Percentiles rank a stretch among this genome's conserved stretches.
Conservation (phyloP, 1,140 invertebrate species). For the Camponotus floridanus region DNA sequence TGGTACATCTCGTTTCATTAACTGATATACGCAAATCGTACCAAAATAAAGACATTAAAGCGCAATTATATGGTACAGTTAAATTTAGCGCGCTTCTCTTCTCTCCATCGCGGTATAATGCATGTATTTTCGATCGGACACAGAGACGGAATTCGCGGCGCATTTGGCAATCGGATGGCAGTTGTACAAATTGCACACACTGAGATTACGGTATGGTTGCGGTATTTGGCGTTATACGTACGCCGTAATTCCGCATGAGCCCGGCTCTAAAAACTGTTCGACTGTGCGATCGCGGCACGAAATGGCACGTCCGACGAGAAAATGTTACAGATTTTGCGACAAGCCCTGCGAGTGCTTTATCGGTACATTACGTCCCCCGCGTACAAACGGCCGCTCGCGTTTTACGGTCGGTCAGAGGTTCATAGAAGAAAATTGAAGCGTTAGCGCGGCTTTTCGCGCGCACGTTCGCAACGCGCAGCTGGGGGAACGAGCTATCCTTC, state of each 20-base stretch:
- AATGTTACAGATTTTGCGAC: constrained; percentile 46
- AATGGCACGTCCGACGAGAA: constrained; percentile 46
- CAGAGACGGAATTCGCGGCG: constrained; percentile 41
- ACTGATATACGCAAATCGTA: constrained; percentile 6
- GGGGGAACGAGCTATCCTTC: not conserved
- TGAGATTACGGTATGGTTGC: constrained; percentile 14
- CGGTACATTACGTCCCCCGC: constrained; percentile 27
- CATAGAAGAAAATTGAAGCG: constrained; percentile 59
- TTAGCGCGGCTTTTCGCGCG: constrained; percentile 54
- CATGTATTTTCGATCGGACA: not conserved
- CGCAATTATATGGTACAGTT: constrained; percentile 45
- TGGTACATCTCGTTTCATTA: constrained; percentile 58
- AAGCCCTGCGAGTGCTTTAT: constrained; percentile 28
- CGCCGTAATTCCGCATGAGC: constrained; percentile 75
- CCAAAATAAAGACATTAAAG: constrained; percentile 70
- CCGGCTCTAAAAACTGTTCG: constrained; percentile 71
- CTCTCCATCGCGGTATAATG: not conserved
- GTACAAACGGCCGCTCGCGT: constrained; percentile 44
- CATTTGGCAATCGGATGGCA: constrained; percentile 76
- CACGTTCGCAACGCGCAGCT: not conserved
- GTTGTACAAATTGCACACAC: constrained; percentile 70
- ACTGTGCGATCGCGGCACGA: not conserved
- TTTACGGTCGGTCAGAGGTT: constrained; percentile 39
- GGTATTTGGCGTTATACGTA: constrained; percentile 77
- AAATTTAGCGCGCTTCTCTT: constrained; percentile 59